Base-by-base conservation (phyloP, 2,113 vertebrate genomes). In the Cryptoleucopteryx plumbea region DNA sequence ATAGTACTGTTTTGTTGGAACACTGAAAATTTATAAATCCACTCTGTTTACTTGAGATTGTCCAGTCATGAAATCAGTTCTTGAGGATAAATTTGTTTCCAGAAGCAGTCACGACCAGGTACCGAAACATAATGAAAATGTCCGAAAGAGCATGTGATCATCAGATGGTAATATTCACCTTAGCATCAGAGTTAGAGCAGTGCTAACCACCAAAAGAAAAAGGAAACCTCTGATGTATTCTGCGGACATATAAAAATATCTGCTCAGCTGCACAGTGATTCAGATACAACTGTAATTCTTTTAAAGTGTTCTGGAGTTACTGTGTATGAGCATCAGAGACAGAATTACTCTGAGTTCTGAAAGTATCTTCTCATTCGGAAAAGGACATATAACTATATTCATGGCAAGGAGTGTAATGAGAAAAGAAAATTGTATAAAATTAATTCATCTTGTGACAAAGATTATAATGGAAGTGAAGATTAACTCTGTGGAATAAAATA, bases 371-470 rank as follows among this genome's bases (percentile, higher is more conserved):
- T 83, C 34, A 31, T 70, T 92, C 3, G 2, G 27, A 90, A 73
- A 20, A 87, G 34, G 62, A 68, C 56, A 15, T 75, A 80, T 84
- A 62, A 96, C 75, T 84, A 40, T 88, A 31, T 42, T 83, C 50
- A 47, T 34, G 52, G 68, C 70, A 56, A 90, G 31, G 17, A 89
- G 10, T n/a, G 40, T 89, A 94, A 96, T 52, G 92, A 91, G 62
- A 93, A 78, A 31, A 50, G 53, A 74, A 90, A 67, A 94, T n/a
- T 22, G 50, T 82, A 87, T 86, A 88, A 96, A 95, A 97, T 97
- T 80, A 97, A 97, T 96, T 97, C 88, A 95, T 97, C 90, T 96
- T 96, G 56, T 95, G 93, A 97, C 61, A 19, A 71, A 92, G 92
- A 91, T 72, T 75, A 18, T 94, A 94, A 96, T 88, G 62, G 77